Conservation (phyloP, 1,140 invertebrate species). For the Mylabris phalerata region DNA sequence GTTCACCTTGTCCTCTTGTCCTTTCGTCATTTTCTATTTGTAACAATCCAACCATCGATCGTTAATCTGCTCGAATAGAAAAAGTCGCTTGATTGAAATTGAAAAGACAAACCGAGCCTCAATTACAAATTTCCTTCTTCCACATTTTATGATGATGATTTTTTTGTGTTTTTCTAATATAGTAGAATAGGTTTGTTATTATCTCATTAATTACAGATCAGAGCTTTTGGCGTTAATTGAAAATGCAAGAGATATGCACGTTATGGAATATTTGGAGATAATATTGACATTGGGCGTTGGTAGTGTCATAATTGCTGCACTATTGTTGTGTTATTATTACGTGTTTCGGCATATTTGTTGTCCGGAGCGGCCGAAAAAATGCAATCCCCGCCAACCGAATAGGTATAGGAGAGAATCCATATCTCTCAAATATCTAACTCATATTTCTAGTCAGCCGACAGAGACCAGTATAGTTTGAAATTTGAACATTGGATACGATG, state of each 20-base stretch:
- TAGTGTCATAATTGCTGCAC: constrained; percentile 45
- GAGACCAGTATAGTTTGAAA: constrained; percentile 45
- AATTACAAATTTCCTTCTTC: no score
- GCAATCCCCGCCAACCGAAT: constrained; percentile 5
- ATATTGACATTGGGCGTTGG: constrained; percentile 49
- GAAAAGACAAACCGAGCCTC: no score
- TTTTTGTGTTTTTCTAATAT: no score
- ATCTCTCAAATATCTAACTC: constrained; percentile 35
- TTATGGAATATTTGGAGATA: constrained; percentile 27
- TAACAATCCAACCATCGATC: no score
- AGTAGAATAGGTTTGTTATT: no score
- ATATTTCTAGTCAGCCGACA: constrained; percentile 46
- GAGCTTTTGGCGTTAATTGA: neutral
- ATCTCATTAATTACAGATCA: no score
- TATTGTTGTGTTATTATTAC: constrained; percentile 50
- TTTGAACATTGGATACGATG: no score
- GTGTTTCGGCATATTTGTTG: constrained; percentile 49
- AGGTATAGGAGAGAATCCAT: constrained; percentile 11
- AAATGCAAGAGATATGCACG: constrained; percentile 12
- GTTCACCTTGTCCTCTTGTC: no score
- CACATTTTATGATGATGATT: no score
- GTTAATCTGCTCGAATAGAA: no score
- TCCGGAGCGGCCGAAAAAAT: constrained; percentile 13
- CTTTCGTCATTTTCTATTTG: no score
- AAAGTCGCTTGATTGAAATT: no score